Evolutionary conservation across 2,888 invertebrate genomes (phyloP).

Genomic region (Acanthopleura granulata): DNA sequence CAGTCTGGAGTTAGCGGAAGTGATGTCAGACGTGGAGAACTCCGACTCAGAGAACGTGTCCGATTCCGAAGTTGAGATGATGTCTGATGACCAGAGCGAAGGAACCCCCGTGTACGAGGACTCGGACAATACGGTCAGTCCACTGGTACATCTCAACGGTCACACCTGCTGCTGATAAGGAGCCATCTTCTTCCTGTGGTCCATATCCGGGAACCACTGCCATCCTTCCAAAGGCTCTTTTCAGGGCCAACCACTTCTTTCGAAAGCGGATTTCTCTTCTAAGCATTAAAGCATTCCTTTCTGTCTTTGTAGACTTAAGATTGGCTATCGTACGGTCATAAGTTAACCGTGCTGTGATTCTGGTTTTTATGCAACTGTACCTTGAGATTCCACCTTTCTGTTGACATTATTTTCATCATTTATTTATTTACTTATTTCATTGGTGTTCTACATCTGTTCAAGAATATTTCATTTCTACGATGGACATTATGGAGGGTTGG

Average conservation of each 20-base stretch:
- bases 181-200: background rate
- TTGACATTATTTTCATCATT: too few relatives aligned
- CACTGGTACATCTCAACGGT: background rate
- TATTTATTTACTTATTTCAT: too few relatives aligned
- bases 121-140: too few relatives aligned
- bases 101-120: background rate
- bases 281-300: too few relatives aligned
- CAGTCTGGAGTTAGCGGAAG: background rate
- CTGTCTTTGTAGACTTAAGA: too few relatives aligned
- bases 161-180: conserved; percentile 2
- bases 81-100: background rate
- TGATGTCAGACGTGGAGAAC: background rate
- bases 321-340: too few relatives aligned
- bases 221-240: conserved; percentile 15
- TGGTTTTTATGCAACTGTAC: too few relatives aligned
- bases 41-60: background rate
- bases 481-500: too few relatives aligned
- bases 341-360: too few relatives aligned
- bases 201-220: background rate
- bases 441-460: too few relatives aligned
- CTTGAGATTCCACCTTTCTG: too few relatives aligned
- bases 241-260: conserved; percentile 10
- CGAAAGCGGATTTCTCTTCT: background rate
- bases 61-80: conserved; percentile 1
- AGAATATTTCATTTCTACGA: too few relatives aligned